Conservation (phyloP, 1,140 invertebrate species). For the Ectropis grisescens region DNA sequence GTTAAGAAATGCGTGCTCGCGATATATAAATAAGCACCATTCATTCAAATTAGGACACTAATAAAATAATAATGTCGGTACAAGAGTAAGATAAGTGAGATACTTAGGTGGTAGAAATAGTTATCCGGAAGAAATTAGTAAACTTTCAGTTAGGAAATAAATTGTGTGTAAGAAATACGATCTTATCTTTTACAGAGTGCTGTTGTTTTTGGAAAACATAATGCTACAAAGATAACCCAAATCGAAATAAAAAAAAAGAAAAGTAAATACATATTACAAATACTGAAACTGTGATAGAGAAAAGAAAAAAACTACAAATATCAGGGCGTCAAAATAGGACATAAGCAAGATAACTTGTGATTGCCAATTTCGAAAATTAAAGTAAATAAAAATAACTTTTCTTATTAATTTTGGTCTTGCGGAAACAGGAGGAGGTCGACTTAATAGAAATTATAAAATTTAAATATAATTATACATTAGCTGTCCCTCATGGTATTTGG, state of each 20-base stretch:
- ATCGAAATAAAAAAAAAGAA: no score
- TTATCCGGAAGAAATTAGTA: no score
- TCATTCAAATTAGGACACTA: no score
- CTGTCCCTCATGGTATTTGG: constrained; percentile 55
- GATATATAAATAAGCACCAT: constrained; percentile 12
- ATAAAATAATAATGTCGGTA: no score
- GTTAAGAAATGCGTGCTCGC: constrained; percentile 28
- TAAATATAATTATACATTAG: constrained; percentile 18
- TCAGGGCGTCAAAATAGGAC: constrained; percentile 51
- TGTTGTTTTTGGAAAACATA: no score
- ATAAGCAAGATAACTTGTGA: constrained; percentile 18
- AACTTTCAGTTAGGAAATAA: no score
- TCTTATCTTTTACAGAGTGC: no score
- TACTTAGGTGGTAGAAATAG: no score
- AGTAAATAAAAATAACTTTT: constrained; percentile 6
- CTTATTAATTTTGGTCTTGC: constrained; percentile 22
- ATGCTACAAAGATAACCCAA: no score
- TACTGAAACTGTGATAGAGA: constrained; percentile 5
- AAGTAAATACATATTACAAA: no score
- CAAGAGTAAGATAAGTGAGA: no score
- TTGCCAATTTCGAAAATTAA: constrained; percentile 13
- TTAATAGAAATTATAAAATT: constrained; percentile 30
- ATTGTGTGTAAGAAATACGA: no score
- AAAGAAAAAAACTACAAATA: constrained; percentile 29
- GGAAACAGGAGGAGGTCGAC: constrained; percentile 64